Evolutionary conservation across 1,140 invertebrate species (phyloP), one percentile per base, ranked within the genome.

Genomic region (Lordiphosa collinella): DNA sequence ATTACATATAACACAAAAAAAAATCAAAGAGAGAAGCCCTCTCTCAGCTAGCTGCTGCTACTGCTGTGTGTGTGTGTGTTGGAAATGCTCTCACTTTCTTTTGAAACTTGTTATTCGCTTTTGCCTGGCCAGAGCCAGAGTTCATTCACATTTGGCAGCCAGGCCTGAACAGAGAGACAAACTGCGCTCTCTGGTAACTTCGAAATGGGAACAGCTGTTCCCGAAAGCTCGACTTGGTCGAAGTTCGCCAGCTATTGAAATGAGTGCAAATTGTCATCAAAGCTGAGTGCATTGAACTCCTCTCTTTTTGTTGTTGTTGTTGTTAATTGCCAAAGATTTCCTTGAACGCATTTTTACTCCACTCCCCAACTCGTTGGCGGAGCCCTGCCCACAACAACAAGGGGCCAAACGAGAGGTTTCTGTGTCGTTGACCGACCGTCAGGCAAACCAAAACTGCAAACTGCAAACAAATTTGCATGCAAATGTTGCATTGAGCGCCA

Each of bases 381-480:
- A 55, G 56, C 89, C 86, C 91, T 89, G 90, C 91, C 88, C 89
- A 89, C 60, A 90, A 90, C 52, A 9, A 9, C 41, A 44, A 31
- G 22, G 22, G 41, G 25, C 22, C 11, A 44, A 44, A 13, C 8
- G 41, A 69, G 69, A 68, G 70, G 66, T 86, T 88, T 88, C 80
- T 88, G 76, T 88, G 86, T 88, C 86, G 82, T 88, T 88, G 86
- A 88, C 86, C 86, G 86, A 72, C 82, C 75, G 67, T 56, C 53
- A 80, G 86, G 80, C 79, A 75, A 64, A 62, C 66, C 54, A 69
- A 73, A 73, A 63, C 49, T 34, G 58, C 54, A 66, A 67, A 67
- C 47, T 78, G 73, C 74, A 78, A 62, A 60, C 69, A 61, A 82
- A 67, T 76, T 84, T 58, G 72, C 78, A 84, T 85, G 78, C 68